phyloP scores from a whole-genome alignment of 2,113 vertebrate genomes.

The Donacobius atricapilla region DNA sequence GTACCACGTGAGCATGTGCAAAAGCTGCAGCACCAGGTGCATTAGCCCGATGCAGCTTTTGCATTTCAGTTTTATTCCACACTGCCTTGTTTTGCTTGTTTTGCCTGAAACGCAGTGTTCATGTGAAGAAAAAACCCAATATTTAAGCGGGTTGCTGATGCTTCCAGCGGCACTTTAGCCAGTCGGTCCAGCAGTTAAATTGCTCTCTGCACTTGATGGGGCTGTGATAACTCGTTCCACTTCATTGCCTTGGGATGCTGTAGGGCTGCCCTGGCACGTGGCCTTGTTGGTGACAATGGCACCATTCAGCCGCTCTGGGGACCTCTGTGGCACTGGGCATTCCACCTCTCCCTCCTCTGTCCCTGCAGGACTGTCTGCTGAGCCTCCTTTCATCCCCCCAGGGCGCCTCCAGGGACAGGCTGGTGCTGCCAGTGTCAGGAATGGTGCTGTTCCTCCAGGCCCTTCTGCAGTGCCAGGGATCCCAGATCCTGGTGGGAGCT shows the following conservation, averaged over 20 bases:
- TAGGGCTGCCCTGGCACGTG: background rate
- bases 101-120: background rate
- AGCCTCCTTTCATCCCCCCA: background rate
- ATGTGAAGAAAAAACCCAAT: background rate
- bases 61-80: background rate
- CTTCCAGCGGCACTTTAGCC: background rate
- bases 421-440: background rate
- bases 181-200: background rate
- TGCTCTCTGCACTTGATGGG: background rate
- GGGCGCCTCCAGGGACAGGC: background rate
- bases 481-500: background rate
- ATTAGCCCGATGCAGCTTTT: background rate
- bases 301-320: background rate
- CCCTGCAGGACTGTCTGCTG: background rate
- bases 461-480: background rate
- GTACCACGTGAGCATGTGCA: background rate
- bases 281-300: background rate
- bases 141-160: background rate
- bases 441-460: rapidly evolving
- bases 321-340: background rate
- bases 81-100: background rate
- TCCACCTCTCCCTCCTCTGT: background rate
- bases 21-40: background rate
- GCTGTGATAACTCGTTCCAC: background rate
- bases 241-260: background rate